Conservation (phyloP, 2,888 invertebrate genomes). For the Drosophila mercatorum region DNA sequence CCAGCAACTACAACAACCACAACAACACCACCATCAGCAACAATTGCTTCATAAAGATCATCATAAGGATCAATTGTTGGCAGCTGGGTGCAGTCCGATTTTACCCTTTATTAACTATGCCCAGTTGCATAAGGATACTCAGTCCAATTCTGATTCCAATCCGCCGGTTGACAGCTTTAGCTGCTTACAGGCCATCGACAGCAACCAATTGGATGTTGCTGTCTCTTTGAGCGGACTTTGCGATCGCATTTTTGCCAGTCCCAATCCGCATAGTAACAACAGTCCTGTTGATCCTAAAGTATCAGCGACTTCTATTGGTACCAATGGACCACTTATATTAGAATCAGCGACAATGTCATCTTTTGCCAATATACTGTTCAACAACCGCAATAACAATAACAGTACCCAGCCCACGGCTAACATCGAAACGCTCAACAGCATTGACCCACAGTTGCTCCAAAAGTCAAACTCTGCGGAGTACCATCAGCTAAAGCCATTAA, state of each 20-base stretch:
- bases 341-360: constrained; percentile 69
- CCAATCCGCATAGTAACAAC: constrained; percentile 57
- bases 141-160: constrained; percentile 41
- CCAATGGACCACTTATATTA: constrained; percentile 48
- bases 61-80: constrained; percentile 82
- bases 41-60: constrained; percentile 56
- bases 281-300: constrained; percentile 47
- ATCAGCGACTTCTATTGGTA: constrained; percentile 23
- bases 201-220: constrained; percentile 63
- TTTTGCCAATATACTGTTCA: constrained; percentile 70
- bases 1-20: constrained; percentile 37
- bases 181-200: constrained; percentile 61
- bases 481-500: constrained; percentile 67
- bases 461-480: constrained; percentile 54
- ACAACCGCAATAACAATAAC: constrained; percentile 17
- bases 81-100: constrained; percentile 72
- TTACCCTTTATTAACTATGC: constrained; percentile 58
- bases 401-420: constrained; percentile 9
- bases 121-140: constrained; percentile 59
- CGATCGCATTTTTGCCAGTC: constrained; percentile 73
- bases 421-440: constrained; percentile 29
- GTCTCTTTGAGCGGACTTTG: constrained; percentile 68
- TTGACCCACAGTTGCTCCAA: constrained; percentile 36
- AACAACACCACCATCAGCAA: constrained; percentile 50
- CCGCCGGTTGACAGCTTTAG: constrained; percentile 43